Evolutionary conservation across 2,888 invertebrate species (phyloP).

Genomic region (Platycnemis pennipes): DNA sequence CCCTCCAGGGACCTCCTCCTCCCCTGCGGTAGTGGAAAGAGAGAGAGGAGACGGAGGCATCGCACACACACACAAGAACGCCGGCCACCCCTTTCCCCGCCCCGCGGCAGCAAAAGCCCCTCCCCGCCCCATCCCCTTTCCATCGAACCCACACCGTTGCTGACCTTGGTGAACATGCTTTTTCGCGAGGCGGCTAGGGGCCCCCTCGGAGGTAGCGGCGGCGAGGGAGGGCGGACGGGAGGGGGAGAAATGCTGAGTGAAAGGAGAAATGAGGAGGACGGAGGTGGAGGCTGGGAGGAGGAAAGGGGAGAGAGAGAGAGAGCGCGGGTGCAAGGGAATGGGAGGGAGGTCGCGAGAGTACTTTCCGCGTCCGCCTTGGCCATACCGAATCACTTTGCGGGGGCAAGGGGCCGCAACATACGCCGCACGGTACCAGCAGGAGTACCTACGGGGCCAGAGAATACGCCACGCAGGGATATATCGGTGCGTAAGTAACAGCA

Average conservation of each 20-base stretch:
- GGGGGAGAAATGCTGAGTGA: not conserved
- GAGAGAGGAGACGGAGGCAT: not conserved
- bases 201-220: slow-evolving; percentile 33
- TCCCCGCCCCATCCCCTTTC: not conserved
- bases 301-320: not conserved
- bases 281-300: not conserved
- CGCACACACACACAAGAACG: not conserved
- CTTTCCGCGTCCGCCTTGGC: not conserved
- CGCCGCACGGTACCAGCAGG: too few species aligned
- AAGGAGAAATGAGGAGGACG: not conserved
- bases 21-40: not conserved
- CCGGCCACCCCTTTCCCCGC: not conserved
- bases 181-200: slow-evolving; percentile 63
- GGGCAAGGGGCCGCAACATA: too few species aligned
- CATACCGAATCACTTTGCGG: not conserved
- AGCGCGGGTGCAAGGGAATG: not conserved
- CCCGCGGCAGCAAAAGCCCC: slow-evolving; percentile 18
- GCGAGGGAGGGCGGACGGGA: not conserved
- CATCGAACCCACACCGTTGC: slow-evolving; percentile 28
- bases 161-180: slow-evolving; percentile 61
- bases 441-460: too few species aligned
- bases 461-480: too few species aligned
- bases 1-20: not conserved
- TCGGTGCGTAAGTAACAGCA: too few species aligned
- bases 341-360: not conserved